Base-by-base conservation (phyloP, 2,113 vertebrate genomes). In the Eretmochelys imbricata region DNA sequence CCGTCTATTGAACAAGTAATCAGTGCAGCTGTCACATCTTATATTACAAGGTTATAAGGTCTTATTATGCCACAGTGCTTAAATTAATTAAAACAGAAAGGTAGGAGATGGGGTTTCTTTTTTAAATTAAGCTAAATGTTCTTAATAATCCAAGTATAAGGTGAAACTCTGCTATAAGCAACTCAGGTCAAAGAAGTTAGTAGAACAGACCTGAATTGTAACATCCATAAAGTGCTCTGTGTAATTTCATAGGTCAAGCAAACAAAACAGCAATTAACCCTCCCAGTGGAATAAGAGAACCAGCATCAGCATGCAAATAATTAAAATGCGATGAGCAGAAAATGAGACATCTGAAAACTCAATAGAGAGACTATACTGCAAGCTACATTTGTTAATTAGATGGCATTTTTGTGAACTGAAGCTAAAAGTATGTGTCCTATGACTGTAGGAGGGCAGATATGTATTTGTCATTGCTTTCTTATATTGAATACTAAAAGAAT, bases 81-180 rank as follows among this genome's bases (percentile, higher is more conserved):
- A 80, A 81, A 87, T 88, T 82, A 89, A 93, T 88, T 93, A 55
- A 69, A 91, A 35, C 69, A 82, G 7, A 80, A 93, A 85, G 3
- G 27, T 17, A 49, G 75, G 20, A 81, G 48, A 55, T 69, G 1
- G 0, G 75, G 48, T 93, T 80, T 69, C 31, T 80, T 10, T 22
- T 8, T 82, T 87, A 78, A 29, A 83, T 84, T 80, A 91, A 94
- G 84, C 46, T 53, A 85, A 29, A 48, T 78, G 42, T 42, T 46
- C 85, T 29, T 76, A 80, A 91, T 69, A 6, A 75, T 84, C 84
- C 2, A 5, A 38, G 54, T 85, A 85, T 87, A 95, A 86, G 42
- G 5, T 72, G 20, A 97, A 84, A 49, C 84, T 88, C 87, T 54
- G 19, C 82, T 88, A 51, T 10, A 69, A 91, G 55, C 54, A 54